phyloP scores from a whole-genome alignment of 2,113 vertebrate species.

The Falcunculus frontatus region DNA sequence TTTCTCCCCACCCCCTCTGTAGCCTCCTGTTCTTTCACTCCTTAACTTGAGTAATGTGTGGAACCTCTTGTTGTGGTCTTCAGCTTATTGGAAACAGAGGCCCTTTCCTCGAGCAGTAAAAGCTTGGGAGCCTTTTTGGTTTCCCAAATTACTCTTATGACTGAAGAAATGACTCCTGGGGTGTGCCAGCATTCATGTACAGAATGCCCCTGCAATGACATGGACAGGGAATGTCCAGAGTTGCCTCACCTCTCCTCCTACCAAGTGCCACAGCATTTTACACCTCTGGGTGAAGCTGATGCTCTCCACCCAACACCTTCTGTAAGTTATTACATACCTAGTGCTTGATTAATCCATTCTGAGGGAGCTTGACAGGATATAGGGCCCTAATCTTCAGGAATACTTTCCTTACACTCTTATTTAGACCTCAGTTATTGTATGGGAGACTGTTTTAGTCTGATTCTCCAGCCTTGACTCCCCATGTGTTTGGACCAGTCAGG shows the following conservation, averaged over 20 bases:
- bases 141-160: neutral
- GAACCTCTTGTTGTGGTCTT: neutral
- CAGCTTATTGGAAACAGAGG: neutral
- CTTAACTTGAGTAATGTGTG: neutral
- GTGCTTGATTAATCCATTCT: neutral
- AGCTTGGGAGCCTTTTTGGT: neutral
- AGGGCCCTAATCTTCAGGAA: neutral
- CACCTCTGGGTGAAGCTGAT: neutral
- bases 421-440: neutral
- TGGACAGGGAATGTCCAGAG: neutral
- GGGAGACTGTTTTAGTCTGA: neutral
- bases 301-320: neutral
- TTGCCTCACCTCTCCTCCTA: neutral
- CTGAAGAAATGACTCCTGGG: neutral
- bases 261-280: rapidly evolving
- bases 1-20: rapidly evolving
- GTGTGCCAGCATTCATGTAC: rapidly evolving
- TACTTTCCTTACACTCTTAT: neutral
- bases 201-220: neutral
- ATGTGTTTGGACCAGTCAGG: neutral
- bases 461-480: neutral
- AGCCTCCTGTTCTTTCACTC: neutral
- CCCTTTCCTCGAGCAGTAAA: neutral
- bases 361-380: neutral
- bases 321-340: neutral